A percentile compares a stretch with the other conserved stretches of the same genome.
phyloP scores from a whole-genome alignment of 2,888 invertebrate species.

The Agapetus fuscipes region DNA sequence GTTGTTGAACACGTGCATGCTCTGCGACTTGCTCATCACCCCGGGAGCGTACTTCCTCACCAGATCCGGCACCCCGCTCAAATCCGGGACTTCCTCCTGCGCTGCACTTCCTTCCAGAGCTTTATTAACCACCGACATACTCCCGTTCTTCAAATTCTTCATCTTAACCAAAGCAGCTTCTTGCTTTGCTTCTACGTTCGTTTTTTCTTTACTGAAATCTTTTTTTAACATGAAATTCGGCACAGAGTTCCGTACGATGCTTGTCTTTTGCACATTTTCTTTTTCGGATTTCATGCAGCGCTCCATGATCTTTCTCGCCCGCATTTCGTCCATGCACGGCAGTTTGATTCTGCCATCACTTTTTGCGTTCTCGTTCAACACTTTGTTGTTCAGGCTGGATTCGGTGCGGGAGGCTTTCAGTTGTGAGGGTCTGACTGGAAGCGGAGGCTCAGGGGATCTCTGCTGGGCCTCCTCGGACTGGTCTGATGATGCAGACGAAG shows the following conservation, averaged over 20 bases:
- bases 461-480: conserved; percentile 35
- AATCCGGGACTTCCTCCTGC: background rate
- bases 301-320: conserved; percentile 22
- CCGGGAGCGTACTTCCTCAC: conserved; percentile 41
- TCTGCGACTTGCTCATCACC: conserved; percentile 39
- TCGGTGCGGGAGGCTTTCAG: conserved; percentile 39
- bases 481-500: conserved; percentile 40
- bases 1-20: conserved; percentile 31
- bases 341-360: conserved; percentile 24
- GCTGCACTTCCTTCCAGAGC: conserved; percentile 30
- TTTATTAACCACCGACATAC: conserved; percentile 28
- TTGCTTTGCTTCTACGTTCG: background rate
- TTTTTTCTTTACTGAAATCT: background rate
- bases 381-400: conserved; percentile 35
- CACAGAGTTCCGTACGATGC: no score
- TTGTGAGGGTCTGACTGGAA: conserved; percentile 15
- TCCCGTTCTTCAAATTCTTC: conserved; percentile 17
- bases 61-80: conserved; percentile 17
- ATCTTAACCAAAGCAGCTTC: conserved; percentile 11
- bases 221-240: no score
- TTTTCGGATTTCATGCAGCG: conserved; percentile 15
- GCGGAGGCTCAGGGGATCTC: conserved; percentile 31
- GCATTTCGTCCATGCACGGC: conserved; percentile 30
- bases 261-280: conserved; percentile 2
- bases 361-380: conserved; percentile 26